A percentile compares a stretch with the other conserved stretches of the same genome.
Conservation (phyloP, 1,140 invertebrate genomes). For the Tetramorium parvispinum region DNA sequence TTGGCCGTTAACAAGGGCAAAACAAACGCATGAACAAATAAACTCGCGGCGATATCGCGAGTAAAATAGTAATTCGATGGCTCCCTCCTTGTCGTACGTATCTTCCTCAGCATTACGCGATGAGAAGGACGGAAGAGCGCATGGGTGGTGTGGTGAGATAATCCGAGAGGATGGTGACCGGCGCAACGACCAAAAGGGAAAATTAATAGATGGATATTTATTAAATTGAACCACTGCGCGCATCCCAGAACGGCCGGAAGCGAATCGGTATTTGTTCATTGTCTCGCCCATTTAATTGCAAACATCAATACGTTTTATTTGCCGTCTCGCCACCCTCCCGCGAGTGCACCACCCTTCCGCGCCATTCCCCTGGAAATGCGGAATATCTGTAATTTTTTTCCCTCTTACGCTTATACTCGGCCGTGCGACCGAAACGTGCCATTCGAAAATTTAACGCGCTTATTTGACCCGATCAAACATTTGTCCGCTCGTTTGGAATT, state of each 20-base stretch:
- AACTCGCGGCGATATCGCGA: constrained; percentile 59
- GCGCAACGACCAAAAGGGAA: constrained; percentile 61
- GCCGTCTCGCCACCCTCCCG: constrained; percentile 65
- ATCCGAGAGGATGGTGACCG: constrained; percentile 45
- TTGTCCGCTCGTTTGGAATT: constrained; percentile 68
- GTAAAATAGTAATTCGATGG: constrained; percentile 76
- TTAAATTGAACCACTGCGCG: constrained; percentile 78
- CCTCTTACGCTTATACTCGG: background rate
- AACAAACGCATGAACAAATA: constrained; percentile 77
- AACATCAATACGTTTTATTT: constrained; percentile 83
- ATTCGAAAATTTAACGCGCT: constrained; percentile 74
- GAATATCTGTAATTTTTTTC: constrained; percentile 51
- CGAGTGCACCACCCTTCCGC: background rate
- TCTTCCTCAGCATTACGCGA: background rate
- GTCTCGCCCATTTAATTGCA: constrained; percentile 83
- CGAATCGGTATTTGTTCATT: constrained; percentile 82
- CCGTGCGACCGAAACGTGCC: constrained; percentile 60
- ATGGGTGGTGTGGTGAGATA: constrained; percentile 35
- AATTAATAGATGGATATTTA: constrained; percentile 82
- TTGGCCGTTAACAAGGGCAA: constrained; percentile 72
- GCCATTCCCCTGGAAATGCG: constrained; percentile 7
- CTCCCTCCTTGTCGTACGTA: background rate
- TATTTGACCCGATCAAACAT: constrained; percentile 77
- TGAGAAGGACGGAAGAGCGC: constrained; percentile 3
- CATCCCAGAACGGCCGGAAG: constrained; percentile 37